phyloP scores from a whole-genome alignment of 2,888 invertebrate species.

The Eudemis profundana region DNA sequence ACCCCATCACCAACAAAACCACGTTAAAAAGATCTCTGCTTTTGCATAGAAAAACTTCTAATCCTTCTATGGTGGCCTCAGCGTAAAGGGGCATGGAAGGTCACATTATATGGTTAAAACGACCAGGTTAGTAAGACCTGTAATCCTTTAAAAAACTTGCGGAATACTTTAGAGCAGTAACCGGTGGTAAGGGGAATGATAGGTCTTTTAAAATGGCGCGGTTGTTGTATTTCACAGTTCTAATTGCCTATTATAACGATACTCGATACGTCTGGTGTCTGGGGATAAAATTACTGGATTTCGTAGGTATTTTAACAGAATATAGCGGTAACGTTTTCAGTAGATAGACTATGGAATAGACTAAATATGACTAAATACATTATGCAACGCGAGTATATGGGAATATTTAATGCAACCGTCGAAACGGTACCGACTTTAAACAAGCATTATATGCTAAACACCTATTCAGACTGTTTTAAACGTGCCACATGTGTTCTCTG shows the following conservation, averaged over 20 bases:
- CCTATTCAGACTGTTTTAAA: constrained; percentile 41
- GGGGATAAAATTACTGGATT: constrained; percentile 42
- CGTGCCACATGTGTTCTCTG: constrained; percentile 36
- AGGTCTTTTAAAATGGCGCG: constrained; percentile 52
- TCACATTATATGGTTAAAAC: constrained; percentile 15
- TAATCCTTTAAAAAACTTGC: constrained; percentile 15
- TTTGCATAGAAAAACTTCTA: background rate
- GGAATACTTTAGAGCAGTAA: constrained; percentile 48
- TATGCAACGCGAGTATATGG: constrained; percentile 27
- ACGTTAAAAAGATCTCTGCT: constrained; percentile 14
- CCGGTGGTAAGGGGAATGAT: constrained; percentile 40
- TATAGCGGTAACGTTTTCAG: constrained; percentile 18
- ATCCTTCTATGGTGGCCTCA: background rate
- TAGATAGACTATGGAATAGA: constrained; percentile 5
- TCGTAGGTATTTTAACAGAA: constrained; percentile 35
- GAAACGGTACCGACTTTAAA: constrained; percentile 24
- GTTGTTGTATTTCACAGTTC: constrained; percentile 68
- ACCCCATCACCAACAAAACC: constrained; percentile 63
- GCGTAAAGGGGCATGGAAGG: background rate
- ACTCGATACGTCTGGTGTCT: constrained; percentile 70
- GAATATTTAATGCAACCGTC: constrained; percentile 28
- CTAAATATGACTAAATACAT: constrained; percentile 34
- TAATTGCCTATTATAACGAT: constrained; percentile 84
- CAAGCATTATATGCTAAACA: constrained; percentile 40
- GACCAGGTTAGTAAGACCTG: constrained; percentile 55